These are phyloP conservation scores for Eucera pruinosa DNA, from an alignment of 2,888 invertebrate species.

Conservation along the genomic window DNA sequence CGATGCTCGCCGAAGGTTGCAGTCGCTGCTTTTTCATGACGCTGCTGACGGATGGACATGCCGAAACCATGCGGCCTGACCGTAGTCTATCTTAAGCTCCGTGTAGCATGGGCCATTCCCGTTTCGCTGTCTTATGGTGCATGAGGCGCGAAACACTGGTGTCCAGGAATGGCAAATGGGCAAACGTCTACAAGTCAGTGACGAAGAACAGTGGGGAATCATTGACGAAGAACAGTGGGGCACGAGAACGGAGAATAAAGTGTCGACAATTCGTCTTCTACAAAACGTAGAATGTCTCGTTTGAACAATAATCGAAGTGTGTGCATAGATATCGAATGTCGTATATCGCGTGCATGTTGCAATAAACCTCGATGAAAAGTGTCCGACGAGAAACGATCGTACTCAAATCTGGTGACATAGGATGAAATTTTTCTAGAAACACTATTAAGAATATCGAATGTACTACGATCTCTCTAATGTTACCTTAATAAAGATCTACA, in stretches of 20 bases:
- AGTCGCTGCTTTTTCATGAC: slow-evolving; percentile 44
- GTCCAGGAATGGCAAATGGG: slow-evolving; percentile 33
- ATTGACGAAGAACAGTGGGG: slow-evolving; percentile 5
- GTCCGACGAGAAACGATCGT: background rate
- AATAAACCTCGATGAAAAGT: background rate
- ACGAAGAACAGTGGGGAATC: slow-evolving; percentile 31
- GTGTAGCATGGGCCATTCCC: slow-evolving; percentile 27
- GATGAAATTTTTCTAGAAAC: background rate
- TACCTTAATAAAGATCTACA: slow-evolving; percentile 9
- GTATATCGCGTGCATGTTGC: background rate
- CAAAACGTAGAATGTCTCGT: background rate
- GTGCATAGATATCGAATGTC: slow-evolving; percentile 45
- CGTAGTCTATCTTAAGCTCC: slow-evolving; percentile 51
- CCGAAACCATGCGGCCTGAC: slow-evolving; percentile 65
- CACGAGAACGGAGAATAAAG: slow-evolving; percentile 27
- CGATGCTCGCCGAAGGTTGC: slow-evolving; percentile 50
- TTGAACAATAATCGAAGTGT: slow-evolving; percentile 7
- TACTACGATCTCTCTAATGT: background rate
- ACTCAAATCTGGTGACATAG: background rate
- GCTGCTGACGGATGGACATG: slow-evolving; percentile 58
- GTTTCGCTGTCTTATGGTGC: slow-evolving; percentile 37
- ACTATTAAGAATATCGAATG: background rate
- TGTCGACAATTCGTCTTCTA: background rate
- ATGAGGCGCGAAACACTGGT: slow-evolving; percentile 35
- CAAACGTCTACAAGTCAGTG: slow-evolving; percentile 22